phyloP scores from a whole-genome alignment of 2,888 invertebrate species.

The Fragum sueziense region DNA sequence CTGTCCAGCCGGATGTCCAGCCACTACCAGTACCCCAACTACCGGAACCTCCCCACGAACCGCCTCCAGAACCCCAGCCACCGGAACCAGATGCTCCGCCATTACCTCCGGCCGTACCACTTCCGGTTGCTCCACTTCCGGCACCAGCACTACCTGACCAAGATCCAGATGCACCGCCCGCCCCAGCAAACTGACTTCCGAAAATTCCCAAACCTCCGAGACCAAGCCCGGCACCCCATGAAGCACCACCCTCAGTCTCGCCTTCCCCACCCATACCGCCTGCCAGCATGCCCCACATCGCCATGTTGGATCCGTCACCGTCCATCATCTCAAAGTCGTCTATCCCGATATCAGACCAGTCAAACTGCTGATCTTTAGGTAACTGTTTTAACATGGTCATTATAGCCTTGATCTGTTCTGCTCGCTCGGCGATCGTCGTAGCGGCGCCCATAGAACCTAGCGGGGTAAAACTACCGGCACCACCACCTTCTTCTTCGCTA shows the following conservation, averaged over 20 bases:
- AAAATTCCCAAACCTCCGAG: neutral
- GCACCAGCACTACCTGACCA: neutral
- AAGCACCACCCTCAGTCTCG: constrained; percentile 7
- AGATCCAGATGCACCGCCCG: neutral
- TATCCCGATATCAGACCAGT: constrained; percentile 41
- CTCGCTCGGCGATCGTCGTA: neutral
- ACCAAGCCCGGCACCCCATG: neutral
- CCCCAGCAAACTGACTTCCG: neutral
- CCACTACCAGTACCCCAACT: neutral
- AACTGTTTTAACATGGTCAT: constrained; percentile 12
- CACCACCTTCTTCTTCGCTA: constrained; percentile 10
- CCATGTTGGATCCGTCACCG: constrained; percentile 25
- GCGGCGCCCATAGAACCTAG: constrained; percentile 38
- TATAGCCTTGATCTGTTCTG: constrained; percentile 1
- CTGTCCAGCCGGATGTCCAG: neutral
- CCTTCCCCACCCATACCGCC: constrained; percentile 14
- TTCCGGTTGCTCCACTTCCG: neutral
- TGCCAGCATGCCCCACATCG: neutral
- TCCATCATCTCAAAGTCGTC: constrained; percentile 40
- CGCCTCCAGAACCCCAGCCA: neutral
- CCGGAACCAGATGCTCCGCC: neutral
- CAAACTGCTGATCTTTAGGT: constrained; percentile 24
- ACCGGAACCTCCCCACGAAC: neutral
- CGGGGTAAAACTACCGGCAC: constrained; percentile 32
- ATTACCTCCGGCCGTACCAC: neutral